Percentiles rank a stretch among this genome's conserved stretches.
phyloP scores from a whole-genome alignment of 2,888 invertebrate species.

The Hermodice carunculata region DNA sequence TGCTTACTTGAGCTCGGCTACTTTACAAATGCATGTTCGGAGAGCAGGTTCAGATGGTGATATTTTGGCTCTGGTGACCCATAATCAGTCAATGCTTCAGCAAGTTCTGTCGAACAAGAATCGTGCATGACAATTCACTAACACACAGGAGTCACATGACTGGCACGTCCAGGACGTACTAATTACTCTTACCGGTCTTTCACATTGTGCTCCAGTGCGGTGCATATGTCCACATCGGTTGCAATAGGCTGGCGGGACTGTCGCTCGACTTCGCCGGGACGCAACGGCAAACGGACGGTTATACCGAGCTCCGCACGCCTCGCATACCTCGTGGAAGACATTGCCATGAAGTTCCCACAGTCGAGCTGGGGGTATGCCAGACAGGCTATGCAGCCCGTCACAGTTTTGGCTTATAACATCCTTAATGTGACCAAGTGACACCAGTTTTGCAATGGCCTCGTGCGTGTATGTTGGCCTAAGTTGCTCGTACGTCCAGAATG shows the following conservation, averaged over 20 bases:
- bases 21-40: too few relatives aligned
- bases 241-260: slow-evolving; percentile 47
- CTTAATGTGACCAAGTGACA: slow-evolving; percentile 52
- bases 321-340: slow-evolving; percentile 55
- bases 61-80: too few relatives aligned
- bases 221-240: slow-evolving; percentile 52
- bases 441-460: slow-evolving; percentile 52
- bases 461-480: slow-evolving; percentile 58
- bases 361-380: slow-evolving; percentile 50
- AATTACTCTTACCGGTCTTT: too few relatives aligned
- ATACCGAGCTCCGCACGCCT: slow-evolving; percentile 51
- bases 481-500: slow-evolving; percentile 20
- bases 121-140: too few relatives aligned
- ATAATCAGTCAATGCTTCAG: too few relatives aligned
- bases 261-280: slow-evolving; percentile 7
- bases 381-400: slow-evolving; percentile 59
- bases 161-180: too few relatives aligned
- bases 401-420: slow-evolving; percentile 61
- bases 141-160: too few relatives aligned
- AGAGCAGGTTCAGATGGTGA: too few relatives aligned
- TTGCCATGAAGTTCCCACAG: slow-evolving; percentile 63
- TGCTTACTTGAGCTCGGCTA: too few relatives aligned
- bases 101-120: too few relatives aligned
- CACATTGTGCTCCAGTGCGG: slow-evolving; percentile 52
- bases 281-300: slow-evolving; percentile 31